phyloP scores from a whole-genome alignment of 2,888 invertebrate species.

The Diarsia dahlii region DNA sequence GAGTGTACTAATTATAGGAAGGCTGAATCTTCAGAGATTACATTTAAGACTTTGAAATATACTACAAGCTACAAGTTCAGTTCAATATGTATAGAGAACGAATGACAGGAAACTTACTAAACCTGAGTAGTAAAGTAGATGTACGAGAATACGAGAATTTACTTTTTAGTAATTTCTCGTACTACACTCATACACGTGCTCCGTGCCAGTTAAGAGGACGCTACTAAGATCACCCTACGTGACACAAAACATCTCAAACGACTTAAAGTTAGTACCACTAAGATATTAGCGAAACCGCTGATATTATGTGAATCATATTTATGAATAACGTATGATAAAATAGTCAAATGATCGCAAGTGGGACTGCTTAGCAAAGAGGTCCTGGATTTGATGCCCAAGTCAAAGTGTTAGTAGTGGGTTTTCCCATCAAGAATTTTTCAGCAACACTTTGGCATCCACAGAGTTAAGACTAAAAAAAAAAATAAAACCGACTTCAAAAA shows the following conservation, averaged over 20 bases:
- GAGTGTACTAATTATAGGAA: no score
- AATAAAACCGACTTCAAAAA: no score
- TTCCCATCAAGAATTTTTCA: no score
- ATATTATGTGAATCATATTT: no score
- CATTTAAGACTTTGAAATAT: no score
- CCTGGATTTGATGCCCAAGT: neutral
- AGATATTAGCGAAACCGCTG: neutral
- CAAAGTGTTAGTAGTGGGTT: neutral
- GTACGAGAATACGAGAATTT: no score
- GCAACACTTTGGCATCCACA: neutral
- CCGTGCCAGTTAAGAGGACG: neutral
- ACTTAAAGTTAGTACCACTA: neutral
- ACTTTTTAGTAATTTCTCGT: neutral
- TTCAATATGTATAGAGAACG: no score
- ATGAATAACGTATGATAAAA: neutral
- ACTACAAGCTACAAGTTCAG: neutral
- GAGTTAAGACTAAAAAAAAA: no score
- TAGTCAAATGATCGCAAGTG: neutral
- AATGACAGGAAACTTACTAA: neutral
- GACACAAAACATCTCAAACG: neutral
- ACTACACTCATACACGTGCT: slow-evolving; percentile 1
- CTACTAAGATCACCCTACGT: neutral
- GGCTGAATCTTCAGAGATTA: no score
- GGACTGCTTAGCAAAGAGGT: neutral
- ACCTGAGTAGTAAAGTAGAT: neutral